phyloP scores from a whole-genome alignment of 2,113 vertebrate genomes.

The Typhlomys cinereus region DNA sequence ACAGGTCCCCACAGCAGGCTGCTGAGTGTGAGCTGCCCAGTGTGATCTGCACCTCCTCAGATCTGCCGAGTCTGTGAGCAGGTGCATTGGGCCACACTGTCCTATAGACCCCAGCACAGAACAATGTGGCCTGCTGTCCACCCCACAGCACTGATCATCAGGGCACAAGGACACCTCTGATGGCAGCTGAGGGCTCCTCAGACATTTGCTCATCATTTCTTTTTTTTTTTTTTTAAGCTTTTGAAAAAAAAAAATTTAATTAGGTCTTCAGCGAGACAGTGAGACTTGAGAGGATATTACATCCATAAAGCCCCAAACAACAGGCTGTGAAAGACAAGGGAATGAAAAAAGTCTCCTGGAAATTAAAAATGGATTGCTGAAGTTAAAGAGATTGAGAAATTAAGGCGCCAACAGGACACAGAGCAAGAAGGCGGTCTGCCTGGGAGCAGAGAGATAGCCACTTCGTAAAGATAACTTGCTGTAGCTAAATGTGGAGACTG shows the following conservation, averaged over 20 bases:
- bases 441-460: neutral
- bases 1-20: too few species aligned
- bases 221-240: too few species aligned
- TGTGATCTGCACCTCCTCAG: too few species aligned
- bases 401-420: neutral
- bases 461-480: neutral
- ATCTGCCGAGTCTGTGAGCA: too few species aligned
- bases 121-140: too few species aligned
- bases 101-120: too few species aligned
- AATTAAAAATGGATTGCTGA: constrained; percentile 54
- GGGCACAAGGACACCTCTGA: too few species aligned
- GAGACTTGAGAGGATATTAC: constrained; percentile 41
- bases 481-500: neutral
- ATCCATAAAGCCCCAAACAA: constrained; percentile 35
- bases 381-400: constrained; percentile 54
- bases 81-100: too few species aligned
- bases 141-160: too few species aligned
- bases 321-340: constrained; percentile 14
- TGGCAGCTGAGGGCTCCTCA: too few species aligned
- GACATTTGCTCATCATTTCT: too few species aligned
- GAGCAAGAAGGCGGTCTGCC: neutral
- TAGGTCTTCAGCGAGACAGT: neutral
- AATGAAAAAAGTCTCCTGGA: neutral
- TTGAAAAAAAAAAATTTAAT: constrained; percentile 36
- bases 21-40: too few species aligned